Conservation (phyloP, 1,140 invertebrate species). For the Heliconius himera region DNA sequence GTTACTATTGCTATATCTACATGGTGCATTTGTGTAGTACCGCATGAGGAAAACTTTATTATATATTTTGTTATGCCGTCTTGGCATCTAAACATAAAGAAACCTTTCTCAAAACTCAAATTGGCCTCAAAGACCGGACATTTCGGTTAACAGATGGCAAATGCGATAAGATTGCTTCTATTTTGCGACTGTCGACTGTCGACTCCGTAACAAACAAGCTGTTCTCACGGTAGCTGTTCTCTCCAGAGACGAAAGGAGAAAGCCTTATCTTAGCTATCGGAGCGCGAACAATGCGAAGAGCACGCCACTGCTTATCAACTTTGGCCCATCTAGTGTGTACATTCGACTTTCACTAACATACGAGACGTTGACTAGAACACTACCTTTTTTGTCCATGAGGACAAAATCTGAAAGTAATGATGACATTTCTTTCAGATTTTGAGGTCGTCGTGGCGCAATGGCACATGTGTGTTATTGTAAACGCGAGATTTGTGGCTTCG, state of each 20-base stretch:
- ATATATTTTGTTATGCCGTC: background rate
- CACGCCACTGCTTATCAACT: constrained; percentile 70
- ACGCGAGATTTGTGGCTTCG: too few relatives aligned
- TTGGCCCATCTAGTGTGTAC: constrained; percentile 63
- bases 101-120: background rate
- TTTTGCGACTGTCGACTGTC: constrained; percentile 5
- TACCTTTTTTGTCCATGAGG: constrained; percentile 46
- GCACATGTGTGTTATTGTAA: too few relatives aligned
- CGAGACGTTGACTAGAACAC: constrained; percentile 51
- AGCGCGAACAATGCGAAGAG: constrained; percentile 72
- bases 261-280: constrained; percentile 73
- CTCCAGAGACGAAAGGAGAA: constrained; percentile 63
- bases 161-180: constrained; percentile 9
- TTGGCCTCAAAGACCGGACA: background rate
- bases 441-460: too few relatives aligned
- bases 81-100: background rate
- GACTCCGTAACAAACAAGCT: constrained; percentile 46
- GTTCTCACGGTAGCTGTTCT: constrained; percentile 67
- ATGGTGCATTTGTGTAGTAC: background rate
- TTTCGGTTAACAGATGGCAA: background rate
- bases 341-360: constrained; percentile 65
- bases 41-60: background rate
- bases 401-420: constrained; percentile 23
- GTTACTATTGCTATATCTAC: background rate
- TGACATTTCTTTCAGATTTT: too few relatives aligned